Evolutionary conservation across 2,797 vertebrate genomes (phyloP).

Genomic region (Limosa lapponica): DNA sequence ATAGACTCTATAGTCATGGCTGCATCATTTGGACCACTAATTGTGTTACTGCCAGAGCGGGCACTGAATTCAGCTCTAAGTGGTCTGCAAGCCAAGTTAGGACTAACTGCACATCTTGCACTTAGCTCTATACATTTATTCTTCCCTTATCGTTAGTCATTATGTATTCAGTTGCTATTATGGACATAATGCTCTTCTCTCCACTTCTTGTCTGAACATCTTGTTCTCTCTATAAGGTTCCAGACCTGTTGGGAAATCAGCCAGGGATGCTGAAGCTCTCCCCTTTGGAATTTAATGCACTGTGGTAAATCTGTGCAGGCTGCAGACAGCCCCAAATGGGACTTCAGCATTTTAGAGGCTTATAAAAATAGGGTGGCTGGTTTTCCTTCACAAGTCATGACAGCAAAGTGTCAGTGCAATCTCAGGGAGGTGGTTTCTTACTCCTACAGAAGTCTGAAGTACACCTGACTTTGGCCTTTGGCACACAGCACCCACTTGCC

Average conservation of each 20-base stretch:
- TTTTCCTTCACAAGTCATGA: neutral
- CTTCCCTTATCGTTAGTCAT: neutral
- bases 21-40: neutral
- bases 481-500: neutral
- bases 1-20: neutral
- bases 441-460: neutral
- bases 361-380: neutral
- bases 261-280: neutral
- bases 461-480: neutral
- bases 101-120: neutral
- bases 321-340: neutral
- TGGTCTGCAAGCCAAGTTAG: neutral
- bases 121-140: neutral
- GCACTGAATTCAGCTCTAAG: neutral
- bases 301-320: neutral
- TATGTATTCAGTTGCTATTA: slow-evolving; percentile 27
- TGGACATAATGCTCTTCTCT: neutral
- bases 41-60: neutral
- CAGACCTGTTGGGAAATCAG: neutral
- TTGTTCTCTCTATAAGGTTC: neutral
- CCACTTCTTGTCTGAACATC: slow-evolving; percentile 5
- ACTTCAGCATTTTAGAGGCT: neutral
- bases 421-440: neutral
- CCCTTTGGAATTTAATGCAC: neutral
- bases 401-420: neutral